Evolutionary conservation across 2,797 vertebrate genomes (phyloP).

Genomic region (Hippoglossus hippoglossus): DNA sequence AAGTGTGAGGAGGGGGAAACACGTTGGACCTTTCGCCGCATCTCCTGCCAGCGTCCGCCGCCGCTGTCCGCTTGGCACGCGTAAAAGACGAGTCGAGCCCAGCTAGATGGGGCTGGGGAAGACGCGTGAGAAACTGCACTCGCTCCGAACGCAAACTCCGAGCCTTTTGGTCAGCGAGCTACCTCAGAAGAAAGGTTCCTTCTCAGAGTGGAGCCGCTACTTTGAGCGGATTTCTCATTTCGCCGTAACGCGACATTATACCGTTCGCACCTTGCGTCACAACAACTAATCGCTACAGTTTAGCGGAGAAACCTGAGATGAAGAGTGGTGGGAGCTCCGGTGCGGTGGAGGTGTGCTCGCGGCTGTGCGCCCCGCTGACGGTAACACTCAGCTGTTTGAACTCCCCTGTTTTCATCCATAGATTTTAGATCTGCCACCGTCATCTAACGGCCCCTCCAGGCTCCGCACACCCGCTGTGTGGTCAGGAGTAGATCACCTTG

Average conservation of each 20-base stretch:
- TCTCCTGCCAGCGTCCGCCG: slow-evolving; percentile 80
- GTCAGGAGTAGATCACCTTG: slow-evolving; percentile 9
- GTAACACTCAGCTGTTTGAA: slow-evolving; percentile 3
- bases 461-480: slow-evolving; percentile 35
- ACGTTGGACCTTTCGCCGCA: slow-evolving; percentile 83
- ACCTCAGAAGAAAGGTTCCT: neutral
- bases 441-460: slow-evolving; percentile 18
- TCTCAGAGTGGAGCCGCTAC: neutral
- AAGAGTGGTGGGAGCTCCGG: neutral
- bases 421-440: slow-evolving; percentile 14
- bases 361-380: slow-evolving; percentile 42
- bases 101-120: slow-evolving; percentile 71
- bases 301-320: neutral
- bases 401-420: slow-evolving; percentile 6
- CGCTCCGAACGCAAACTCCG: slow-evolving; percentile 38
- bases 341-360: slow-evolving; percentile 69
- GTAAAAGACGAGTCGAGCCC: slow-evolving; percentile 64
- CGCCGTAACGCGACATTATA: neutral
- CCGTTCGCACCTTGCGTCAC: neutral
- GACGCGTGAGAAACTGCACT: slow-evolving; percentile 56
- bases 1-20: slow-evolving; percentile 73
- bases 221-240: neutral
- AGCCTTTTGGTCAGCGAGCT: neutral
- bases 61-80: slow-evolving; percentile 86
- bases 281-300: neutral